These are phyloP conservation scores for Ictalurus furcatus DNA, from an alignment of 2,113 vertebrate species.

Conservation along the genomic window DNA sequence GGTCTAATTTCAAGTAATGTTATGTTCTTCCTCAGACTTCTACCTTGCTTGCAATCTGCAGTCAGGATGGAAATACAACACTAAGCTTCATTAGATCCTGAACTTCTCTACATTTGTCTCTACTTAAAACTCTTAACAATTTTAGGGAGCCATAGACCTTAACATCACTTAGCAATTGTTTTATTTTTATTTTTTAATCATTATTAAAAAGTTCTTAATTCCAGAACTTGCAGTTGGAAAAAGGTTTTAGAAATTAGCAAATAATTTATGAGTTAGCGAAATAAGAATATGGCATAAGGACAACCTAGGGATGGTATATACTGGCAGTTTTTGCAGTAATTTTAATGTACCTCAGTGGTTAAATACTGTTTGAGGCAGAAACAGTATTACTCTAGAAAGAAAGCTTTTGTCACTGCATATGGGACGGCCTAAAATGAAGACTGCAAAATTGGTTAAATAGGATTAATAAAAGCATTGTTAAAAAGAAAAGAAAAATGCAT, in stretches of 20 bases:
- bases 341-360: background rate
- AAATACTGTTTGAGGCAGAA: background rate
- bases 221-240: background rate
- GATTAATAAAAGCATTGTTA: constrained; percentile 14
- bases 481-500: constrained; percentile 4
- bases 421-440: constrained; percentile 17
- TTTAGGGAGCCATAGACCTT: background rate
- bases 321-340: background rate
- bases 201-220: background rate
- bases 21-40: background rate
- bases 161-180: background rate
- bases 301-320: background rate
- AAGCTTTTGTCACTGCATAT: constrained; percentile 5
- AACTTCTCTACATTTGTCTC: background rate
- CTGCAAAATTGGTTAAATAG: constrained; percentile 21
- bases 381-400: background rate
- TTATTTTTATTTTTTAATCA: no score
- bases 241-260: background rate
- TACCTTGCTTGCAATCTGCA: background rate
- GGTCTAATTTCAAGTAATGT: background rate
- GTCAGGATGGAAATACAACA: background rate
- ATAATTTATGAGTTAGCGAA: background rate
- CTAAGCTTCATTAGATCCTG: background rate
- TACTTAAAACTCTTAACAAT: background rate
- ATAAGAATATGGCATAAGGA: background rate